These are phyloP conservation scores for Darevskia mixta DNA, from an alignment of 2,797 vertebrate genomes.

Conservation along the genomic window DNA sequence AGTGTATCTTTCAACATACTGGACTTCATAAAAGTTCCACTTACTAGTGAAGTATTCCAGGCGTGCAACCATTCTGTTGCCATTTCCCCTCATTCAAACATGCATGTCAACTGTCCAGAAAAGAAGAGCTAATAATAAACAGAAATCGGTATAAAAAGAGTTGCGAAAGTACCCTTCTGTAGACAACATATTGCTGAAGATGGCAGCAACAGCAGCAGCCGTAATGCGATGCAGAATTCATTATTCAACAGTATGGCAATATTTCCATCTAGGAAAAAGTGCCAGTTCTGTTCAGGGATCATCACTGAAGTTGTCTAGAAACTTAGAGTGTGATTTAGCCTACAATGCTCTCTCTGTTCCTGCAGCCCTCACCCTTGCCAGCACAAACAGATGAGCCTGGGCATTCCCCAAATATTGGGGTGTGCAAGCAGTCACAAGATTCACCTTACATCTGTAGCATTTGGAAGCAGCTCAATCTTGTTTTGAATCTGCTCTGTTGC, in stretches of 20 bases:
- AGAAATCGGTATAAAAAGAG: slow-evolving; percentile 39
- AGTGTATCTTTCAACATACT: neutral
- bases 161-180: slow-evolving; percentile 19
- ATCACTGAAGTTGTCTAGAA: neutral
- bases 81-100: neutral
- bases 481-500: too few species aligned
- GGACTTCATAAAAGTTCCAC: neutral
- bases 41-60: slow-evolving; percentile 15
- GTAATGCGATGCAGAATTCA: slow-evolving; percentile 18
- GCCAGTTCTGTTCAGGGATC: neutral
- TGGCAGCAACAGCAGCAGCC: slow-evolving; percentile 22
- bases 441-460: too few species aligned
- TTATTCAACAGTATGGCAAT: slow-evolving; percentile 17
- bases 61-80: neutral
- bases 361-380: neutral
- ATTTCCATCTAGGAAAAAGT: slow-evolving; percentile 24
- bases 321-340: neutral
- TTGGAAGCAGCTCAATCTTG: too few species aligned
- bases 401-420: neutral
- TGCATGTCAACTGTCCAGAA: slow-evolving; percentile 25
- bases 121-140: slow-evolving; percentile 12
- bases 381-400: neutral
- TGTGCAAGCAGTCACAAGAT: too few species aligned
- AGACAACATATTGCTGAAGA: slow-evolving; percentile 31
- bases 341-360: neutral